phyloP scores from a whole-genome alignment of 2,888 invertebrate genomes.

The Himalopsyche tibetana region DNA sequence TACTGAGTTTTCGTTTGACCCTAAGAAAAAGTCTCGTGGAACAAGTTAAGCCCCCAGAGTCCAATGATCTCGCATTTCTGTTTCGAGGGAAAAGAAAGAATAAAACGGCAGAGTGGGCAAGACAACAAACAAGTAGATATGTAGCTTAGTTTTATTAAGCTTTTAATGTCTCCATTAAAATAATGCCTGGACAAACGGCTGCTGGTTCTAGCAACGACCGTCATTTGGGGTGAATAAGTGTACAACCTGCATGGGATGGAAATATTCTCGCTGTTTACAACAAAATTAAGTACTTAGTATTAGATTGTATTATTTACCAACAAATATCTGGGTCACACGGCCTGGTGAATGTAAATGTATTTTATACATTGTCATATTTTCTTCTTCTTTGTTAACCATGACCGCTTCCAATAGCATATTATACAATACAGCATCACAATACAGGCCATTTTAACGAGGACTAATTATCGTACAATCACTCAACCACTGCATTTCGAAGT shows the following conservation, averaged over 20 bases:
- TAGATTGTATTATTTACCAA: no score
- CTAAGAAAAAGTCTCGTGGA: constrained; percentile 39
- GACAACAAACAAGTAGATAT: constrained; percentile 58
- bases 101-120: constrained; percentile 48
- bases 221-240: constrained; percentile 7
- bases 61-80: constrained; percentile 27
- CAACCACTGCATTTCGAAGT: no score
- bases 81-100: constrained; percentile 42
- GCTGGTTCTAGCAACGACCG: constrained; percentile 17
- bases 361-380: no score
- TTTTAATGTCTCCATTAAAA: constrained; percentile 65
- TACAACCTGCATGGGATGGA: background rate
- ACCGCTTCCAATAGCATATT: no score
- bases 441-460: no score
- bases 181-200: constrained; percentile 62
- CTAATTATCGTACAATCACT: no score
- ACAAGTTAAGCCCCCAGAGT: constrained; percentile 34
- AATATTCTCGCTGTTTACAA: no score
- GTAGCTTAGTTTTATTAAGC: constrained; percentile 64
- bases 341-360: no score
- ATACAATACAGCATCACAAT: no score
- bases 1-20: constrained; percentile 20
- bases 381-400: no score
- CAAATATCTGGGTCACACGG: no score
- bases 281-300: no score